These are phyloP conservation scores for Rhadina sibilatrix DNA, from an alignment of 2,113 vertebrate genomes.

Conservation along the genomic window DNA sequence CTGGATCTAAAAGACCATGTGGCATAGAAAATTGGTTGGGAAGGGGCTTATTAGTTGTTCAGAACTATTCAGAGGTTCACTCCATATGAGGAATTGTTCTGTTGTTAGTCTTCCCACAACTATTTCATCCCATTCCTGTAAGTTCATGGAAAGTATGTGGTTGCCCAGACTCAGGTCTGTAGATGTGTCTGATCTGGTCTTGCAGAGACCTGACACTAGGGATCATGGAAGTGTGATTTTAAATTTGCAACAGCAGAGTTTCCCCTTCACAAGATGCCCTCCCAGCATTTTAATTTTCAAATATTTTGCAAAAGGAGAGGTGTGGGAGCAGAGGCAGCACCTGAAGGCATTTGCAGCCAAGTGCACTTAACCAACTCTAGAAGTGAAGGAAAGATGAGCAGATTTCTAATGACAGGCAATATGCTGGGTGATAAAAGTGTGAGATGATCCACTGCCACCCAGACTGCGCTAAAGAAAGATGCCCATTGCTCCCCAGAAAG, in stretches of 20 bases:
- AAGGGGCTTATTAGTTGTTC: not conserved
- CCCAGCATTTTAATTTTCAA: not conserved
- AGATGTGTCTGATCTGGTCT: not conserved
- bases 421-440: not conserved
- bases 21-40: not conserved
- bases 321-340: not conserved
- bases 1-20: not conserved
- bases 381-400: constrained; percentile 28
- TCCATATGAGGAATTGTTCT: not conserved
- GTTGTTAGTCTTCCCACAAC: not conserved
- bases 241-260: not conserved
- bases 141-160: not conserved
- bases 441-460: not conserved
- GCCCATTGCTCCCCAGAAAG: not conserved
- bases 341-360: not conserved
- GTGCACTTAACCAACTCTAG: not conserved
- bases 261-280: not conserved
- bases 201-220: not conserved
- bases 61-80: not conserved
- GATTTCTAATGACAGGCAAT: constrained; percentile 52
- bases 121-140: not conserved
- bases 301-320: not conserved
- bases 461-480: not conserved
- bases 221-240: not conserved
- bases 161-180: not conserved